Conservation (phyloP, 1,140 invertebrate genomes). For the Eumeta japonica region DNA sequence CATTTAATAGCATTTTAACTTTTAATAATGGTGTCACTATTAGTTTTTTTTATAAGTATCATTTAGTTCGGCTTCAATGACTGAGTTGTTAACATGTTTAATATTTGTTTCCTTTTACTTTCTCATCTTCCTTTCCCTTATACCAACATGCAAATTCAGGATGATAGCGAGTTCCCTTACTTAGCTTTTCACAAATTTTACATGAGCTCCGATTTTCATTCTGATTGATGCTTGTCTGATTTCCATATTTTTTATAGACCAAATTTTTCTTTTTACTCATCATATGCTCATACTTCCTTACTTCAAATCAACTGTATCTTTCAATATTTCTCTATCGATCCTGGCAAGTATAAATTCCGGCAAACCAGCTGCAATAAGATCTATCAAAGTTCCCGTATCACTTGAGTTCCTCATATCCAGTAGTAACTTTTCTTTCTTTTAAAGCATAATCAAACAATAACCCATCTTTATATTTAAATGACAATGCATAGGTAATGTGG, state of each 20-base stretch:
- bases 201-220: neutral
- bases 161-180: conserved; percentile 13
- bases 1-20: neutral
- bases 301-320: neutral
- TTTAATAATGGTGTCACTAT: conserved; percentile 1
- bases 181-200: conserved; percentile 1
- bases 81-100: neutral
- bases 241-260: neutral
- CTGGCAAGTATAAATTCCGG: neutral
- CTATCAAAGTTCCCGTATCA: neutral
- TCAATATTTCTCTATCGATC: conserved; percentile 1
- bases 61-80: neutral
- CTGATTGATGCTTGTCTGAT: neutral
- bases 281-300: neutral
- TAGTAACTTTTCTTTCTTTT: too few relatives aligned
- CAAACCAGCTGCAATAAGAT: neutral
- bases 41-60: neutral
- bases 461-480: too few relatives aligned
- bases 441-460: too few relatives aligned
- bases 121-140: neutral
- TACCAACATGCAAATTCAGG: conserved; percentile 11
- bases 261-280: neutral
- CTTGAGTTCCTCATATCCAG: neutral
- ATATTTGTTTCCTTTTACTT: neutral
- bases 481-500: too few relatives aligned